Conservation (phyloP, 2,888 invertebrate genomes). For the Cosmopolites sordidus region DNA sequence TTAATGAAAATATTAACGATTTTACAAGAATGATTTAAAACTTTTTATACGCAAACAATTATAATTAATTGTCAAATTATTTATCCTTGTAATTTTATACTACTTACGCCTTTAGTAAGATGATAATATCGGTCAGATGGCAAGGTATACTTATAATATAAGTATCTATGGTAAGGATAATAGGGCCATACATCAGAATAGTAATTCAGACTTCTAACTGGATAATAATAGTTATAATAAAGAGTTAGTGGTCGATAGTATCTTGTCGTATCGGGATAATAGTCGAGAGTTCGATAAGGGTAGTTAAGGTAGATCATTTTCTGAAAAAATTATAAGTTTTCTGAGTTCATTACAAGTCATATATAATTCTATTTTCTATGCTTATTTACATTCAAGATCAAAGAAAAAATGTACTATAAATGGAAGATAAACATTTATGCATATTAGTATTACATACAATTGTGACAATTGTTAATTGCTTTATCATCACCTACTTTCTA, state of each 20-base stretch:
- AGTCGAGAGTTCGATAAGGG: slow-evolving; percentile 28
- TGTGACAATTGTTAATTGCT: no score
- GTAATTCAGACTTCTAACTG: slow-evolving; percentile 34
- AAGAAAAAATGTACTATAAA: no score
- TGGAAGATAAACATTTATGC: no score
- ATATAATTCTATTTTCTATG: background rate
- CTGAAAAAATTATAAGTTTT: slow-evolving; percentile 33
- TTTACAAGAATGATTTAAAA: no score
- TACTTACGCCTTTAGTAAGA: slow-evolving; percentile 36
- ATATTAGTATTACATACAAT: no score
- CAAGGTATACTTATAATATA: slow-evolving; percentile 35
- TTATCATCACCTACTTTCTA: no score
- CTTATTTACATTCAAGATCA: no score
- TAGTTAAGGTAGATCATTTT: slow-evolving; percentile 34
- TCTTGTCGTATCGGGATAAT: slow-evolving; percentile 34
- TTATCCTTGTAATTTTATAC: no score
- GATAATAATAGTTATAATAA: slow-evolving; percentile 37
- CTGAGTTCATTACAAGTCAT: no score
- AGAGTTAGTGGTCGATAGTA: slow-evolving; percentile 34
- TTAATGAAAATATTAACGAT: no score
- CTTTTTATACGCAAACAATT: no score
- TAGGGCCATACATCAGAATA: slow-evolving; percentile 34
- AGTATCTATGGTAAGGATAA: slow-evolving; percentile 35
- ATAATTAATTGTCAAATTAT: no score
- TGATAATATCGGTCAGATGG: slow-evolving; percentile 36